Percentiles rank a stretch among this genome's conserved stretches.
These are phyloP conservation scores for Ceratotherium simum DNA, from an alignment of 2,113 vertebrate species.

Conservation along the genomic window DNA sequence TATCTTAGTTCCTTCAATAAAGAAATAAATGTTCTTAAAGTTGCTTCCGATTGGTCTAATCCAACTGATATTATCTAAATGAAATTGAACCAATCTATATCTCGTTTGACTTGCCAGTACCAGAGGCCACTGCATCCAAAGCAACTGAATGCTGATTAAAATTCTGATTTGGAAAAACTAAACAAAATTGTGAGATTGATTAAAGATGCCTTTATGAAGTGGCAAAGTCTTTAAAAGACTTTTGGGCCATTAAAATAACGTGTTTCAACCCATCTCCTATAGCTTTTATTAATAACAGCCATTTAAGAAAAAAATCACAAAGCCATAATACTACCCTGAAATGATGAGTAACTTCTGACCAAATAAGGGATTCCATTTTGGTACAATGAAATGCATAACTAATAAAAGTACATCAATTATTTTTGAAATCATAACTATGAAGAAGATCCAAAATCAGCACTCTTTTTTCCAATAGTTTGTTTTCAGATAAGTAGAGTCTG, in stretches of 20 bases:
- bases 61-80: background rate
- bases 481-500: background rate
- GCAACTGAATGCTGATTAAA: background rate
- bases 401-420: background rate
- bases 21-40: background rate
- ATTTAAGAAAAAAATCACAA: background rate
- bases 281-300: background rate
- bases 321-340: background rate
- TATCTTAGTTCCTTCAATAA: background rate
- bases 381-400: background rate
- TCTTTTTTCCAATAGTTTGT: background rate
- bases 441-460: background rate
- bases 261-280: background rate
- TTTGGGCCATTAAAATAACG: background rate
- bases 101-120: background rate
- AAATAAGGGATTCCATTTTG: background rate
- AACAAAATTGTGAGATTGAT: background rate
- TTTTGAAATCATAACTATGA: constrained; percentile 23
- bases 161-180: constrained; percentile 35
- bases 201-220: background rate
- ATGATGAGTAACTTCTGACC: background rate
- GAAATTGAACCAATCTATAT: background rate
- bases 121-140: background rate
- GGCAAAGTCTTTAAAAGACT: background rate
- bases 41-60: background rate